A percentile compares a stretch with the other conserved stretches of the same genome.
Conservation (phyloP, 2,797 vertebrate species). For the Synaphobranchus kaupii region DNA sequence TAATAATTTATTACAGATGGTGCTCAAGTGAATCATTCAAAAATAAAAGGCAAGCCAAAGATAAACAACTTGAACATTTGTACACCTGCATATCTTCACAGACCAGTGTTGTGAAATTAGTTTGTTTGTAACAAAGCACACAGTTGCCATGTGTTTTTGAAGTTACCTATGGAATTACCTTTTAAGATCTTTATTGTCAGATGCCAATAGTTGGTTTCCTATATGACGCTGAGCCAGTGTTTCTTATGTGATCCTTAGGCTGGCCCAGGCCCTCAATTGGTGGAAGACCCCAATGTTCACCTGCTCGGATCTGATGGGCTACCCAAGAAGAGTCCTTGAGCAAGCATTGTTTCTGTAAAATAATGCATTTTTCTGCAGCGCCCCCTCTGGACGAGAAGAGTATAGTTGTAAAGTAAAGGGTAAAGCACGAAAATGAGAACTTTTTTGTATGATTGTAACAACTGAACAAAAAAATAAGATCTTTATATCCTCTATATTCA, state of each 20-base stretch:
- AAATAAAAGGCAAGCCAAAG: too few relatives aligned
- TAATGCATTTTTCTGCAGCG: background rate
- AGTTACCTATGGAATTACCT: too few relatives aligned
- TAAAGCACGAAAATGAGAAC: background rate
- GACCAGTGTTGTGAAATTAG: too few relatives aligned
- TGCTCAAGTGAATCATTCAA: too few relatives aligned
- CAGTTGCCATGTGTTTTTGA: too few relatives aligned
- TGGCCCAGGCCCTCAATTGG: conserved; percentile 83
- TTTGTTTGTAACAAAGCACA: too few relatives aligned
- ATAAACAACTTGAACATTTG: too few relatives aligned
- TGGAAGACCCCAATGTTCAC: conserved; percentile 74
- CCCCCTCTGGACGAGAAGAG: background rate
- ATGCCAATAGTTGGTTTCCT: background rate
- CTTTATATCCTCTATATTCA: background rate
- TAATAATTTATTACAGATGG: too few relatives aligned
- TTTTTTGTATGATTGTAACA: background rate
- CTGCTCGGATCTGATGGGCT: conserved; percentile 82
- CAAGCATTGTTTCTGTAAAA: background rate
- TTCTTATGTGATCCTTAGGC: conserved; percentile 65
- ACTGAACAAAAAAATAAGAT: background rate
- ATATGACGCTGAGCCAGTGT: background rate
- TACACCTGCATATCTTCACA: too few relatives aligned
- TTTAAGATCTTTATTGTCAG: background rate
- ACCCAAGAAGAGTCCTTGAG: conserved; percentile 68
- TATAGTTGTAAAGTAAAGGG: background rate